Percentiles rank a stretch among this genome's conserved stretches.
Conservation (phyloP, 2,888 invertebrate genomes). For the Dysmachus trigonus region DNA sequence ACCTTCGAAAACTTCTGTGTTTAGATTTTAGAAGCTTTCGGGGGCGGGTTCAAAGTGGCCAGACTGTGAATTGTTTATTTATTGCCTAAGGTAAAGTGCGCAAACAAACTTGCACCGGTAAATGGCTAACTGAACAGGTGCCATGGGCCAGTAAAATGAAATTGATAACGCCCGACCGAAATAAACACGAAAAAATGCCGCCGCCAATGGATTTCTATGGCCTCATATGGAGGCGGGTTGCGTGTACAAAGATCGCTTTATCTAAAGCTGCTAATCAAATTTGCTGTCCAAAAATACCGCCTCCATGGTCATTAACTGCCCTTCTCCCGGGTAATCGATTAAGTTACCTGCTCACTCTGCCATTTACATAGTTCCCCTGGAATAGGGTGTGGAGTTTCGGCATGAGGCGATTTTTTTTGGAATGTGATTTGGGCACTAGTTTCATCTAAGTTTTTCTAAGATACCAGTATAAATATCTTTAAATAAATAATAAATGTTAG, state of each 20-base stretch:
- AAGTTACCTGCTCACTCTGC: background rate
- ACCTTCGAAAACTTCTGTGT: background rate
- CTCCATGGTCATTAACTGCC: background rate
- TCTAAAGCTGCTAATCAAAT: background rate
- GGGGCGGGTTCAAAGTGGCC: background rate
- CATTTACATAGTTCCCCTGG: background rate
- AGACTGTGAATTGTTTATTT: slow-evolving; percentile 17
- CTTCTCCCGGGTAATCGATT: background rate
- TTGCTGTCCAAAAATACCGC: background rate
- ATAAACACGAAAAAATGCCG: background rate
- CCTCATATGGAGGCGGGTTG: background rate
- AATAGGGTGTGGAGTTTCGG: background rate
- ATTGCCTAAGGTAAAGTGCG: background rate
- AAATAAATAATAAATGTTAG: background rate
- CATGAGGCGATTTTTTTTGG: background rate
- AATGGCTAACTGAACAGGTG: slow-evolving; percentile 3
- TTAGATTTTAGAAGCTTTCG: background rate
- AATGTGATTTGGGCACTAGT: background rate
- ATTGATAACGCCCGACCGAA: background rate
- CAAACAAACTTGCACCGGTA: background rate
- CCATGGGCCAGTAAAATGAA: background rate
- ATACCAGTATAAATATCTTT: background rate
- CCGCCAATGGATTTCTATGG: background rate
- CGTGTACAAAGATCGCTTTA: background rate
- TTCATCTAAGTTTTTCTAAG: background rate